Percentiles rank a stretch among this genome's conserved stretches.
phyloP scores from a whole-genome alignment of 2,797 vertebrate genomes.

The Naso thynnoides region DNA sequence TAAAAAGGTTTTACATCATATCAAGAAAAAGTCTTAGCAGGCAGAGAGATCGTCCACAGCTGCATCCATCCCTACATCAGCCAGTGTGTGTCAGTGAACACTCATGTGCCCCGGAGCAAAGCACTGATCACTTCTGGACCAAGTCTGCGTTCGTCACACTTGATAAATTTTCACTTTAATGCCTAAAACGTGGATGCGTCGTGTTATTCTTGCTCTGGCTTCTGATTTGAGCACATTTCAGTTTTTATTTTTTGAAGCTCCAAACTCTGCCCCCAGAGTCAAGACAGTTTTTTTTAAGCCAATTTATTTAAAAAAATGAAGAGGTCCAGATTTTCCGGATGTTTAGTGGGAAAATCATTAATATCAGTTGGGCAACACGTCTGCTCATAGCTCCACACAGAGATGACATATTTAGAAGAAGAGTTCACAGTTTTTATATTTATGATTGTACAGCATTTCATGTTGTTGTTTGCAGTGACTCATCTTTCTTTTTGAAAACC shows the following conservation, averaged over 20 bases:
- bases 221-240: not conserved
- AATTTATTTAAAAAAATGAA: not conserved
- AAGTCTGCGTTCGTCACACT: not conserved
- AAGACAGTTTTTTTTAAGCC: not conserved
- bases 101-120: slow-evolving; percentile 29
- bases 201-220: not conserved
- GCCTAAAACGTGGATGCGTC: slow-evolving; percentile 4
- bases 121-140: not conserved
- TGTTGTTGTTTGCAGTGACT: not conserved
- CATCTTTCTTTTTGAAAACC: slow-evolving; percentile 8
- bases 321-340: slow-evolving; percentile 9
- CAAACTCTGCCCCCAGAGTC: not conserved
- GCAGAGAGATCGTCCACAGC: not conserved
- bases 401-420: slow-evolving; percentile 11
- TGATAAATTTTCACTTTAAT: slow-evolving; percentile 8
- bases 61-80: not conserved
- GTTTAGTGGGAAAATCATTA: slow-evolving; percentile 6
- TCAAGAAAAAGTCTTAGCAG: not conserved
- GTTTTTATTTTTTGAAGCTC: not conserved
- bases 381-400: not conserved
- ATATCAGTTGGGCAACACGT: not conserved
- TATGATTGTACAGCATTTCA: not conserved
- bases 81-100: slow-evolving; percentile 5
- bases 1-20: not conserved
- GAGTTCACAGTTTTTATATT: not conserved